phyloP scores from a whole-genome alignment of 30 jellyfish, hydroid and myxozoan genomes.

The Aurelia sp. region DNA sequence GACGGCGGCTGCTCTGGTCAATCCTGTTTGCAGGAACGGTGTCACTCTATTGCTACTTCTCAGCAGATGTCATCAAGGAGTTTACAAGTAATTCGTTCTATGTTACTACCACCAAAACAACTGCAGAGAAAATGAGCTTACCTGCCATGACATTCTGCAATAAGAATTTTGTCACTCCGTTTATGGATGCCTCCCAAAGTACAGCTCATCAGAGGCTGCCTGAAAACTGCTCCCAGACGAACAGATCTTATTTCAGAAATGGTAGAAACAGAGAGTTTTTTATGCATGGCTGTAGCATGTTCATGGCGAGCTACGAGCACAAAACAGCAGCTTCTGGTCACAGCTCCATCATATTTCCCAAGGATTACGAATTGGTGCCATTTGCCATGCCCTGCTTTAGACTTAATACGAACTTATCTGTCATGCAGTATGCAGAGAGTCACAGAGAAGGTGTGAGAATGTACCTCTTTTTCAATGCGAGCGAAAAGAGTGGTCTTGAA shows the following conservation, averaged over 20 bases:
- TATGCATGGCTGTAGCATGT: slow-evolving; percentile 12
- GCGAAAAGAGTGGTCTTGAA: background rate
- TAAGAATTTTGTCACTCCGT: background rate
- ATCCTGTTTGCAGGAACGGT: slow-evolving; percentile 9
- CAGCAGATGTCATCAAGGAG: background rate
- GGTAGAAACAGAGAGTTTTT: slow-evolving; percentile 37
- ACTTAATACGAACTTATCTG: background rate
- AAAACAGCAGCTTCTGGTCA: background rate
- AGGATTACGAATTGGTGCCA: background rate
- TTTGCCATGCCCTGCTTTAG: slow-evolving; percentile 44
- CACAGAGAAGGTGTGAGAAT: slow-evolving; percentile 25
- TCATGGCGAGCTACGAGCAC: slow-evolving; percentile 6
- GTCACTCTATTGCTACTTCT: background rate
- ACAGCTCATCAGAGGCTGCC: slow-evolving; percentile 32
- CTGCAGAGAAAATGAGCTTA: background rate
- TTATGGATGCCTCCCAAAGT: background rate
- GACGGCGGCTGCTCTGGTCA: slow-evolving; percentile 27
- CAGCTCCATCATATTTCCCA: slow-evolving; percentile 13
- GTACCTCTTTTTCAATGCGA: slow-evolving; percentile 19
- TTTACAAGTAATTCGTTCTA: slow-evolving; percentile 6
- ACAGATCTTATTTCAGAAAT: slow-evolving; percentile 1
- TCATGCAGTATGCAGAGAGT: slow-evolving; percentile 23
- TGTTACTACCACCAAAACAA: background rate
- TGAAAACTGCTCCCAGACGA: slow-evolving; percentile 25
- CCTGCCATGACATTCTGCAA: slow-evolving; percentile 65